Percentiles rank a stretch among this genome's conserved stretches.
Evolutionary conservation across 1,140 invertebrate genomes (phyloP).

Genomic region (Cotesia typhae): DNA sequence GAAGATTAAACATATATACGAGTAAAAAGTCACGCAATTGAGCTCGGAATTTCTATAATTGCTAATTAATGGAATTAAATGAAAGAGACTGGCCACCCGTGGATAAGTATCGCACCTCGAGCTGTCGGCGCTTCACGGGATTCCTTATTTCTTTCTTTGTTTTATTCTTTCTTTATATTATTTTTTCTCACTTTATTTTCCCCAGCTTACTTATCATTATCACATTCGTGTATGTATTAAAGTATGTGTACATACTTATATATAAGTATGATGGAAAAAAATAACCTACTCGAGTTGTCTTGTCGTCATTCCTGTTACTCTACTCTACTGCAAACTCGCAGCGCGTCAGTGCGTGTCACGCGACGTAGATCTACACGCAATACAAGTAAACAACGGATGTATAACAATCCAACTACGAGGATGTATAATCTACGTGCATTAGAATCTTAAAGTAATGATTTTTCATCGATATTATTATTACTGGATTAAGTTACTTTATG

Average conservation of each 20-base stretch:
- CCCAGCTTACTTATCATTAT: too few species aligned
- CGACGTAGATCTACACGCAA: constrained; percentile 3
- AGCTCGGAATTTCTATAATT: constrained; percentile 28
- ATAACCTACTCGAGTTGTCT: background rate
- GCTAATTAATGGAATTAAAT: constrained; percentile 30
- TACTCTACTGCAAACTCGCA: background rate
- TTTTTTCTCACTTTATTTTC: background rate
- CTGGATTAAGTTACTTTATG: too few species aligned
- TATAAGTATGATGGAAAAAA: background rate
- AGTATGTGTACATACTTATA: too few species aligned
- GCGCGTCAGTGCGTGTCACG: constrained; percentile 11
- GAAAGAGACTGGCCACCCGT: constrained; percentile 24
- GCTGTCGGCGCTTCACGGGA: constrained; percentile 21
- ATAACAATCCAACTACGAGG: too few species aligned
- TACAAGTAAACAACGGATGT: background rate
- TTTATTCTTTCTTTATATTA: background rate
- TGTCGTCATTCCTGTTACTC: constrained; percentile 18
- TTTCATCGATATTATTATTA: too few species aligned
- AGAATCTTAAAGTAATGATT: too few species aligned
- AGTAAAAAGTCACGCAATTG: constrained; percentile 28
- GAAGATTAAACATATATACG: constrained; percentile 24
- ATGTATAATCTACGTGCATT: too few species aligned
- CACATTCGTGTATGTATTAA: too few species aligned
- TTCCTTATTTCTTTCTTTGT: background rate
- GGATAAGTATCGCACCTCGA: constrained; percentile 37